phyloP scores from a whole-genome alignment of 2,888 invertebrate species.

The Trachelus troglodyta region DNA sequence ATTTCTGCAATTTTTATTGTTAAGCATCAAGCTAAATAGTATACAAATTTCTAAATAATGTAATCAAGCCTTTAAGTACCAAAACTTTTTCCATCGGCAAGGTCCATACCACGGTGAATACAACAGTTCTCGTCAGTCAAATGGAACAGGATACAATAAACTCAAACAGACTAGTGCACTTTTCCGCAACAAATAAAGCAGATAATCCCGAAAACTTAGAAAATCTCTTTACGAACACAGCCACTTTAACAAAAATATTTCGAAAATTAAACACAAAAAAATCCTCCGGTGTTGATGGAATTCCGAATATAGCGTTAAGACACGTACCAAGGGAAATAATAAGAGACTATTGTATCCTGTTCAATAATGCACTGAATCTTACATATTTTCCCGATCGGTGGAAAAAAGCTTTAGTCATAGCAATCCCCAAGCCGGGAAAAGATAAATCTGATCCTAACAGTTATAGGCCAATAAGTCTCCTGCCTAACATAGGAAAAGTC shows the following conservation, averaged over 20 bases:
- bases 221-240: too few relatives aligned
- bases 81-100: not conserved
- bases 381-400: constrained; percentile 21
- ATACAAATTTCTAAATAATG: too few relatives aligned
- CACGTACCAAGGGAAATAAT: constrained; percentile 17
- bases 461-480: constrained; percentile 33
- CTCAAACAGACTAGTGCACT: too few relatives aligned
- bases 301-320: constrained; percentile 24
- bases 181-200: too few relatives aligned
- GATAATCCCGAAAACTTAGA: too few relatives aligned
- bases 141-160: too few relatives aligned
- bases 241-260: too few relatives aligned
- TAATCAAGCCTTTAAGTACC: not conserved
- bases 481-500: constrained; percentile 22
- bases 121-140: too few relatives aligned
- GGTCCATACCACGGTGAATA: constrained; percentile 17
- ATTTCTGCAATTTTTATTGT: too few relatives aligned
- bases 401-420: constrained; percentile 28
- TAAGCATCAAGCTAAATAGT: too few relatives aligned
- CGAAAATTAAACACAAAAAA: constrained; percentile 11
- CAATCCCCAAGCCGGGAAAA: constrained; percentile 29
- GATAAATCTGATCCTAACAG: constrained; percentile 16
- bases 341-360: constrained; percentile 10
- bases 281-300: constrained; percentile 15
- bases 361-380: constrained; percentile 25